Evolutionary conservation across 1,140 invertebrate genomes (phyloP).

Genomic region (Drosophila melanica): DNA sequence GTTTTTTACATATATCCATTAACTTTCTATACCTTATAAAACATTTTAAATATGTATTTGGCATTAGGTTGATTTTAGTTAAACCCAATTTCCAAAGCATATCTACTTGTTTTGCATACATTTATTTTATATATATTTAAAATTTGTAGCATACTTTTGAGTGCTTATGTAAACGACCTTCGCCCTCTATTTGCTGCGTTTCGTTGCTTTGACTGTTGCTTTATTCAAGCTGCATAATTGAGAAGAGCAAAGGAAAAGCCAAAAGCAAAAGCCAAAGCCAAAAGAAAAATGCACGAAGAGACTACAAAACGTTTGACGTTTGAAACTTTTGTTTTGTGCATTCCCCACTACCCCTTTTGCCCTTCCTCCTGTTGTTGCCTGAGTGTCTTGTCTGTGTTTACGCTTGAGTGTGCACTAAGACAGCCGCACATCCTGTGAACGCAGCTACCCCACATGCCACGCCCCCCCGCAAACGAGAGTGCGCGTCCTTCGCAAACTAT

Average conservation of each 20-base stretch:
- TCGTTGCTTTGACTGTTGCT: constrained; percentile 37
- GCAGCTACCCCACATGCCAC: neutral
- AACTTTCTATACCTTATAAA: neutral
- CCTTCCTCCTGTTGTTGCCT: neutral
- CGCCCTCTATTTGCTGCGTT: constrained; percentile 44
- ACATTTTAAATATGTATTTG: neutral
- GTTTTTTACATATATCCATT: neutral
- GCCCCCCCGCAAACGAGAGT: constrained; percentile 13
- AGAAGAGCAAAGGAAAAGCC: constrained; percentile 34
- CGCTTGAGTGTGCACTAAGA: constrained; percentile 61
- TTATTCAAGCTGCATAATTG: constrained; percentile 77
- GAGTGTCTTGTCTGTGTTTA: constrained; percentile 39
- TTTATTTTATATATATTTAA: constrained; percentile 20
- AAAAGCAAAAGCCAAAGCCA: neutral
- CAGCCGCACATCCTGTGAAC: constrained; percentile 57
- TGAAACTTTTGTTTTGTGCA: constrained; percentile 45
- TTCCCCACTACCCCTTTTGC: constrained; percentile 3
- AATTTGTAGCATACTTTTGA: constrained; percentile 68
- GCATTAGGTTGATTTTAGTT: neutral
- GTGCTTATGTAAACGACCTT: constrained; percentile 68
- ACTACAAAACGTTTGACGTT: constrained; percentile 52
- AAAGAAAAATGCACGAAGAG: constrained; percentile 36
- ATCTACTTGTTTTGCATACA: neutral
- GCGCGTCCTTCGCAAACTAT: constrained; percentile 57
- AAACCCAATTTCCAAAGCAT: constrained; percentile 3